Evolutionary conservation across 2,797 vertebrate genomes (phyloP).

Genomic region (Darevskia mixta): DNA sequence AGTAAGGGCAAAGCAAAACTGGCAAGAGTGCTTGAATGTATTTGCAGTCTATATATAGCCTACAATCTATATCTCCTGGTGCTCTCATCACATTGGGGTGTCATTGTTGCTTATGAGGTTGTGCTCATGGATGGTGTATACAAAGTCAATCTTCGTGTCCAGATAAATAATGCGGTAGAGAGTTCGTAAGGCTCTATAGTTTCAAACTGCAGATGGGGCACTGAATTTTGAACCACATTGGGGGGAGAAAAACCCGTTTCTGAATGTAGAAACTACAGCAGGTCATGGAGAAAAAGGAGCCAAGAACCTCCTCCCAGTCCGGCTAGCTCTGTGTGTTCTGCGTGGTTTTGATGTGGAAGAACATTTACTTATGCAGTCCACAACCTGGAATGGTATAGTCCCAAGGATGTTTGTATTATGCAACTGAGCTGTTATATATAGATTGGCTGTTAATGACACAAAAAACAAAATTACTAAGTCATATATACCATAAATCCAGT

Average conservation of each 20-base stretch:
- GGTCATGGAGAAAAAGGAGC: background rate
- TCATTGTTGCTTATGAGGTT: conserved; percentile 46
- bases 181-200: background rate
- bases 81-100: conserved; percentile 32
- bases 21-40: conserved; percentile 13
- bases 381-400: background rate
- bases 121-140: conserved; percentile 36
- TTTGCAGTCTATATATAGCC: conserved; percentile 62
- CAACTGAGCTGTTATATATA: background rate
- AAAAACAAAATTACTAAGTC: background rate
- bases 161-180: background rate
- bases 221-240: background rate
- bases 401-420: too few relatives aligned
- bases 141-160: background rate
- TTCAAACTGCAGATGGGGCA: background rate
- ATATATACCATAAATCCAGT: background rate
- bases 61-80: conserved; percentile 54
- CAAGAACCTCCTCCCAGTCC: background rate
- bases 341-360: too few relatives aligned
- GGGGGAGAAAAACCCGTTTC: too few relatives aligned
- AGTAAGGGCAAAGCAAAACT: conserved; percentile 15
- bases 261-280: background rate
- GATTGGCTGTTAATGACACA: background rate
- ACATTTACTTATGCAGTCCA: background rate
- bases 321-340: background rate